These are phyloP conservation scores for Hirundo rustica DNA, from an alignment of 2,797 vertebrate species.

Conservation along the genomic window DNA sequence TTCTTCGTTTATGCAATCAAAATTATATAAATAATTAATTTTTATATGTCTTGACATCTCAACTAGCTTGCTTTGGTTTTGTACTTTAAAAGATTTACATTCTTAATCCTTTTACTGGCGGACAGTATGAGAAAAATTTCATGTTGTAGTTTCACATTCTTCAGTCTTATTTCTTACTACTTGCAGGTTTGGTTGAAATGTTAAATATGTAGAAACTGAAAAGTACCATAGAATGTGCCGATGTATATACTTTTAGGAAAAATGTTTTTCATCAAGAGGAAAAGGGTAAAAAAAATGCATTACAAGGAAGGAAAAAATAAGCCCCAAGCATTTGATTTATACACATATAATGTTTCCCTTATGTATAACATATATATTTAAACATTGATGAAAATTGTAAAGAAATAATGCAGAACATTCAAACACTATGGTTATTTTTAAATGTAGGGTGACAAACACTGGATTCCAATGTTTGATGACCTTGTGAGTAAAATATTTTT, in stretches of 20 bases:
- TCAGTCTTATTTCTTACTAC: slow-evolving; percentile 20
- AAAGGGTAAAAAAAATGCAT: background rate
- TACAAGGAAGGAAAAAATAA: background rate
- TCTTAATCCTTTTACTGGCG: background rate
- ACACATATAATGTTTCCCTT: slow-evolving; percentile 64
- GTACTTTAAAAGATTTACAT: background rate
- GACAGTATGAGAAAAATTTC: background rate
- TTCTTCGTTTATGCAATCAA: background rate
- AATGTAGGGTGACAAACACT: slow-evolving; percentile 32
- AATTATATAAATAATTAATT: background rate
- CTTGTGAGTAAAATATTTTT: slow-evolving; percentile 43
- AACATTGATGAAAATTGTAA: slow-evolving; percentile 44
- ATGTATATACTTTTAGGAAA: slow-evolving; percentile 59
- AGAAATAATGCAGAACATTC: slow-evolving; percentile 44
- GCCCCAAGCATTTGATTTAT: slow-evolving; percentile 13
- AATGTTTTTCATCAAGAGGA: slow-evolving; percentile 59
- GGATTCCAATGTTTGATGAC: background rate
- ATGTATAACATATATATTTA: slow-evolving; percentile 27
- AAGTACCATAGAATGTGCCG: slow-evolving; percentile 35
- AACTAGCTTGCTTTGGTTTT: background rate
- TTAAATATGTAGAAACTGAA: slow-evolving; percentile 67
- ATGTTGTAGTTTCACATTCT: slow-evolving; percentile 7
- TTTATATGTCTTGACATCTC: background rate
- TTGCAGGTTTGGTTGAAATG: slow-evolving; percentile 59
- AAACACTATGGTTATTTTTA: slow-evolving; percentile 50